Base-by-base conservation (phyloP, 2,888 invertebrate genomes). In the Scelioninae gen. 1 region DNA sequence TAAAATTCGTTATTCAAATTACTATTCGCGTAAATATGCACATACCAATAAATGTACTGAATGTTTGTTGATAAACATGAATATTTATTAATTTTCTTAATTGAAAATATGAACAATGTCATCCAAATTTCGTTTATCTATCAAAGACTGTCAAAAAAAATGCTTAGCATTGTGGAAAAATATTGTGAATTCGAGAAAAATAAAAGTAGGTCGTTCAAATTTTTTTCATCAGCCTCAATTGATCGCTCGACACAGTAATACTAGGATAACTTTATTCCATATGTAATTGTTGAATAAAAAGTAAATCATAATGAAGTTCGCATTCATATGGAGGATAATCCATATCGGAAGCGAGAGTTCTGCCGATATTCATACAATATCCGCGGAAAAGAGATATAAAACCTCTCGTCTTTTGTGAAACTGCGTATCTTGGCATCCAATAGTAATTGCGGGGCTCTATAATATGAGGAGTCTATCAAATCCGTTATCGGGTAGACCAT, bases 391-490 rank as follows among this genome's bases (percentile, higher is more conserved):
- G 51, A 65, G 56, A 69, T 56, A 63, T 69, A 65, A 79, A 72
- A 60, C n/a, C n/a, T n/a, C n/a, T n/a, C n/a, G n/a, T 55, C 76
- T 74, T 81, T 81, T 81, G 68, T 68, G 45, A 56, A 74, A 82
- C 47, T 68, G 74, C 72, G 77, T 68, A 77, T 74, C 62, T 65
- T 77, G 43, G 60, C 51, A 75, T 77, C 74, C 49, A 45, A 82
- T 60, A 63, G 82, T 82, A 82, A 82, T 82, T 82, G 82, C 74
- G 9, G 60, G 45, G 74, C 55, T 74, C 47, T 63, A 72, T 77
- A 77, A 77, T 74, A 74, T 78, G 65, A 74, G 63, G 40, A 78
- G 82, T 55, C 82, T 78, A 82, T 82, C 78, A 74, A 78, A 74
- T 75, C 69, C 56, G 78, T 82, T 82, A 82, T 82, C 75, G 82